A percentile compares a stretch with the other conserved stretches of the same genome.
These are phyloP conservation scores for Rhinophrynus dorsalis DNA, from an alignment of 2,797 vertebrate species.

Conservation along the genomic window DNA sequence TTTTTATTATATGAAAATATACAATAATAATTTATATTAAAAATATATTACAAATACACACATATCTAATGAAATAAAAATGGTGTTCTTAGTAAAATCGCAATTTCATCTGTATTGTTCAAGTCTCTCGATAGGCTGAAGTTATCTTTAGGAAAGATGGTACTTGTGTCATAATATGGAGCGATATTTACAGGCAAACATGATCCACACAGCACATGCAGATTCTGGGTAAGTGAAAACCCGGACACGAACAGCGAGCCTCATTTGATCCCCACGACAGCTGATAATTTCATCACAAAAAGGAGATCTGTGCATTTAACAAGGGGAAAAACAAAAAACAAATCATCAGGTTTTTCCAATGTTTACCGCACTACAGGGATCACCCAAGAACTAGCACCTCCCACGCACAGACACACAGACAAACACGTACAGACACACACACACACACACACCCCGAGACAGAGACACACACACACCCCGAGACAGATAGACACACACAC, in stretches of 20 bases:
- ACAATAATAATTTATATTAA: background rate
- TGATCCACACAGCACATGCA: conserved; percentile 93
- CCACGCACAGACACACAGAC: no score
- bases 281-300: conserved; percentile 94
- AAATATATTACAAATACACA: background rate
- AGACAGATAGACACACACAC: no score
- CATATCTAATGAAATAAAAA: background rate
- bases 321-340: conserved; percentile 46
- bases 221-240: conserved; percentile 91
- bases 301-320: conserved; percentile 75
- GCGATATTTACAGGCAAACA: conserved; percentile 98
- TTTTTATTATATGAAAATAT: background rate
- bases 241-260: conserved; percentile 87
- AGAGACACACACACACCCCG: no score
- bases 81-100: background rate
- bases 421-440: no score
- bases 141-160: no score
- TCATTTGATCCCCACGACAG: conserved; percentile 93
- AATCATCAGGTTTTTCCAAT: no score
- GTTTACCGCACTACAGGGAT: no score
- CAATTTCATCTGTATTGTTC: no score
- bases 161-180: conserved; percentile 79
- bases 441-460: no score
- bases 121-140: no score
- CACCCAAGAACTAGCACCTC: no score